Evolutionary conservation across 1,140 invertebrate genomes (phyloP).

Genomic region (Papilio dardanus): DNA sequence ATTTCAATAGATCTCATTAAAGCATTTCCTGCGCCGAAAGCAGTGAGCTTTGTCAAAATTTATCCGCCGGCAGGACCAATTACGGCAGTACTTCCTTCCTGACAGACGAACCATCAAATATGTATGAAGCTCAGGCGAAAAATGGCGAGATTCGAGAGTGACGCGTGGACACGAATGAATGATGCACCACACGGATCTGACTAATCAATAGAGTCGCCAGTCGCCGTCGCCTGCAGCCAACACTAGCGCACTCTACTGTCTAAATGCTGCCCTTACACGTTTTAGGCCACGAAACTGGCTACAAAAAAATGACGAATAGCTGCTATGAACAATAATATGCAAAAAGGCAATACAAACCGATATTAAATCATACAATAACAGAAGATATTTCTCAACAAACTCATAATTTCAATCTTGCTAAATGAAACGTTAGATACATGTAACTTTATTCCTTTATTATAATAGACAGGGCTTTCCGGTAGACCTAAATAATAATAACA

Average conservation of each 20-base stretch:
- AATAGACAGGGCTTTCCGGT: not conserved
- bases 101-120: constrained; percentile 68
- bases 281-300: constrained; percentile 26
- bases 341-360: too few species aligned
- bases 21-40: constrained; percentile 48
- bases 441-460: not conserved
- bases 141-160: constrained; percentile 54
- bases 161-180: constrained; percentile 65
- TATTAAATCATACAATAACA: too few species aligned
- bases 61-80: constrained; percentile 65
- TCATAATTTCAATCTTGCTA: not conserved
- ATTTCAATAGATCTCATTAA: constrained; percentile 55
- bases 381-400: too few species aligned
- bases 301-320: too few species aligned
- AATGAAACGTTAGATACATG: not conserved
- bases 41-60: constrained; percentile 56
- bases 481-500: not conserved
- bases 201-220: constrained; percentile 70
- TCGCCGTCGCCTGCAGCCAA: constrained; percentile 48
- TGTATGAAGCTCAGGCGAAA: constrained; percentile 59
- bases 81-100: constrained; percentile 71
- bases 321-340: too few species aligned
- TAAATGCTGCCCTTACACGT: constrained; percentile 48
- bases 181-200: constrained; percentile 57
- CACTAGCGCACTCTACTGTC: constrained; percentile 50